These are phyloP conservation scores for Acronicta alni DNA, from an alignment of 2,888 invertebrate genomes.

Conservation along the genomic window DNA sequence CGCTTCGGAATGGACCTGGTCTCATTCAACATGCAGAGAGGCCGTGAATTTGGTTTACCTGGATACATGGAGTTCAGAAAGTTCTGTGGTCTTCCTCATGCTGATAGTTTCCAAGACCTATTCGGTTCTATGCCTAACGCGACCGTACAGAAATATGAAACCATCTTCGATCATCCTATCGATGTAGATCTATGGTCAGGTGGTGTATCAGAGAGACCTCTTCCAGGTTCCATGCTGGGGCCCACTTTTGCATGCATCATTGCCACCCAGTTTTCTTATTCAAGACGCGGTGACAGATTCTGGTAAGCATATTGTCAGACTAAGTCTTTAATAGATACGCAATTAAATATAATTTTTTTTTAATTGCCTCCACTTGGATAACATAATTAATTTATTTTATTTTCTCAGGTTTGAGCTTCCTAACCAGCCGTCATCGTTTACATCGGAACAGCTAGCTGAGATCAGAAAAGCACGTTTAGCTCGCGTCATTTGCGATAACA, in stretches of 20 bases:
- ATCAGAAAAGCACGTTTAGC: conserved; percentile 94
- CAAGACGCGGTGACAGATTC: conserved; percentile 96
- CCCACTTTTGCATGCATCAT: conserved; percentile 98
- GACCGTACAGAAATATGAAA: conserved; percentile 94
- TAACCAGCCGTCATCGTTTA: conserved; percentile 97
- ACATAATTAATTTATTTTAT: not conserved
- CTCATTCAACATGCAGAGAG: conserved; percentile 97
- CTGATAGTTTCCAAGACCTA: conserved; percentile 94
- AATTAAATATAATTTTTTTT: not conserved
- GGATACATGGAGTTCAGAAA: conserved; percentile 98
- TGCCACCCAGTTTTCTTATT: conserved; percentile 97
- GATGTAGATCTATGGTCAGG: conserved; percentile 99
- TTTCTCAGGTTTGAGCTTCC: conserved; percentile 93
- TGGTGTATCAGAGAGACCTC: conserved; percentile 96
- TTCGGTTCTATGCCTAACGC: conserved; percentile 97
- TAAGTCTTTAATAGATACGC: too few relatives aligned
- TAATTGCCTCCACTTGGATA: not conserved
- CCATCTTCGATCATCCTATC: conserved; percentile 96
- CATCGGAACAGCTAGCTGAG: conserved; percentile 95
- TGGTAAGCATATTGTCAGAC: conserved; percentile 88
- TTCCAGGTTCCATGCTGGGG: conserved; percentile 97
- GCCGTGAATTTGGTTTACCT: conserved; percentile 96
- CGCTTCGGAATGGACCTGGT: conserved; percentile 96
- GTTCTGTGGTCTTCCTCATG: conserved; percentile 95
- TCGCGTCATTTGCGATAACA: conserved; percentile 96